Percentiles rank a stretch among this genome's conserved stretches.
Evolutionary conservation across 2,797 vertebrate species (phyloP).

Genomic region (Octomys mimax): DNA sequence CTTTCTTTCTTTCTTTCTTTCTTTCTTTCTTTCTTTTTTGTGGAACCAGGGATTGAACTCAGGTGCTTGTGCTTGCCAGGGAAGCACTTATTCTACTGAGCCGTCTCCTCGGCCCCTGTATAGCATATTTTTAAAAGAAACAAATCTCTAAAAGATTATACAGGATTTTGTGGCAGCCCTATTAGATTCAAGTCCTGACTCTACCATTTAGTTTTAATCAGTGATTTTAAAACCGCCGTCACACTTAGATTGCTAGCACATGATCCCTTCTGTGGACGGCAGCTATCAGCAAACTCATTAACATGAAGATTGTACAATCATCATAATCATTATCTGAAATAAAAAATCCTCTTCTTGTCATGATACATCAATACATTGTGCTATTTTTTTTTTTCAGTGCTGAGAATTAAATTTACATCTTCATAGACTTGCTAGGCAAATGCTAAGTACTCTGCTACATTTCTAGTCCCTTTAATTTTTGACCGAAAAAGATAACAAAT

Average conservation of each 20-base stretch:
- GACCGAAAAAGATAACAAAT: neutral
- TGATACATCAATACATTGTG: neutral
- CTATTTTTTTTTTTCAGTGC: neutral
- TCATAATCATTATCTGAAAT: neutral
- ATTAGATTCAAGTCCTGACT: neutral
- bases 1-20: too few species aligned
- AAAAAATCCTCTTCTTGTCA: neutral
- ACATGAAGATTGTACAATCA: conserved; percentile 5
- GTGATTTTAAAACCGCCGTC: neutral
- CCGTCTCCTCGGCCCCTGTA: too few species aligned
- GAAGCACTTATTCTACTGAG: too few species aligned
- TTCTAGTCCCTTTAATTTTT: neutral
- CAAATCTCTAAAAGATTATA: neutral
- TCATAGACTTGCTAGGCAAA: neutral
- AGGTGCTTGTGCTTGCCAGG: too few species aligned
- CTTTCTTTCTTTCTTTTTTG: too few species aligned
- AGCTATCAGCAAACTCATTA: neutral
- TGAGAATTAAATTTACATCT: neutral
- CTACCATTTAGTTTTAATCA: neutral
- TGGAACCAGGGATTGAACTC: too few species aligned
- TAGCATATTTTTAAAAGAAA: neutral
- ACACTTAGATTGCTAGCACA: neutral
- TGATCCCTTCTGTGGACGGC: neutral
- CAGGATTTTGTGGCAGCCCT: neutral
- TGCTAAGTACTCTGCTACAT: neutral